Base-by-base conservation (phyloP, 2,888 invertebrate species). In the Meiosimyza platycephala region DNA sequence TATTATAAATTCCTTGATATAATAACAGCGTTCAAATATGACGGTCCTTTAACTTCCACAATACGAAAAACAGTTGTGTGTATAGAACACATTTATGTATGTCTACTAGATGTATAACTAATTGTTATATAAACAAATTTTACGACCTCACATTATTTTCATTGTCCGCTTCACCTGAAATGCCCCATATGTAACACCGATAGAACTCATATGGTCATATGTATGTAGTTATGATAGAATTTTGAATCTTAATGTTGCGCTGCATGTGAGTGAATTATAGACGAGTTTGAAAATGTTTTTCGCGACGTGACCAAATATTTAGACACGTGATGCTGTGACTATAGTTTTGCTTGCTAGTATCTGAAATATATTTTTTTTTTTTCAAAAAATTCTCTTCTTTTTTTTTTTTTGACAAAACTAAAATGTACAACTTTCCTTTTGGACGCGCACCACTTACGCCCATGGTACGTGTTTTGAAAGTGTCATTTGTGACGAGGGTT, bases 381-480 rank as follows among this genome's bases (percentile, higher is more conserved):
- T 28, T 59, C 15, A 28, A 9, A 59, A 28, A 4, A 18, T 66
- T 51, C 33, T 48, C 22, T 70, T 70, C 9, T 63, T 54, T 16
- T 40, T 63, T 70, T 70, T 28, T 1, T 70, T 33, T 11, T 11
- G 11, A 5, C 16, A 18, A 47, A 48, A 16, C 55, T 48, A 59
- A 59, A 54, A 18, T 33, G 57, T 40, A 57, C 66, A 28, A 66
- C 72, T 66, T 66, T 66, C 72, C 72, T 60, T 52, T 16, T 66
- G 72, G 66, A 72, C 66, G 72, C 66, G 65, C 66, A 40, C 60
- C 72, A 72, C 72, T 72, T 72, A 72, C 72, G 72, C 66, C 72
- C 66, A 60, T 67, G 59, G 47, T 72, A 72, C 72, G 72, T 72
- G 72, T 50, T 60, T 40, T 59, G 65, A 72, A 60, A 66, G 60